These are phyloP conservation scores for Epinotia brunnichana DNA, from an alignment of 2,888 invertebrate genomes.

Conservation along the genomic window DNA sequence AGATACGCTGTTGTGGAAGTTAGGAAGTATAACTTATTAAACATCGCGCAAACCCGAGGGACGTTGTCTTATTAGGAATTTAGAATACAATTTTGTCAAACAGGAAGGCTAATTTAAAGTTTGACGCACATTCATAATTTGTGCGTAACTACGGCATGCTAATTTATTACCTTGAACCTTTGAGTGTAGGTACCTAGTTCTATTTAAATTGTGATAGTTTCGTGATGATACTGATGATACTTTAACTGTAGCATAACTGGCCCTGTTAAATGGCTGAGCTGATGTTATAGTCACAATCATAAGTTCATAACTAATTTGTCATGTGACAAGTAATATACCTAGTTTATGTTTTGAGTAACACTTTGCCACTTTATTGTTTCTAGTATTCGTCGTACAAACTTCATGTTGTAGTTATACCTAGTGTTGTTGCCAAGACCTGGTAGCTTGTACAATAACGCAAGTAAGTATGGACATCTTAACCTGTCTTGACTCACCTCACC, in stretches of 20 bases:
- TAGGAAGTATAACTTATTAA: background rate
- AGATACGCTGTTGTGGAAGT: background rate
- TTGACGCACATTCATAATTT: slow-evolving; percentile 5
- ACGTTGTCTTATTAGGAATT: slow-evolving; percentile 12
- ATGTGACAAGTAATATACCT: background rate
- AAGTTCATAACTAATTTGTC: background rate
- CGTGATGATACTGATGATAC: too few relatives aligned
- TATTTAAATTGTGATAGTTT: background rate
- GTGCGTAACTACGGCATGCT: background rate
- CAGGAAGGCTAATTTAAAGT: background rate
- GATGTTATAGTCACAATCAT: background rate
- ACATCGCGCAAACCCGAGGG: slow-evolving; percentile 7
- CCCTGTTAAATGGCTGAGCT: background rate
- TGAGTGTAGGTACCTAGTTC: background rate
- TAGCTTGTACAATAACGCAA: too few relatives aligned
- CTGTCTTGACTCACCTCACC: too few relatives aligned
- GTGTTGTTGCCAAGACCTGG: background rate
- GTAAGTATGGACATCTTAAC: background rate
- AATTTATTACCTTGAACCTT: background rate
- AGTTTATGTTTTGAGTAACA: background rate
- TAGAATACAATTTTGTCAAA: background rate
- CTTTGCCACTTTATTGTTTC: background rate
- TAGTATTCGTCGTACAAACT: background rate
- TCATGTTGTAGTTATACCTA: background rate
- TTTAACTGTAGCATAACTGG: background rate